Evolutionary conservation across 2,888 invertebrate species (phyloP).

Genomic region (Caenorhabditis sp.): DNA sequence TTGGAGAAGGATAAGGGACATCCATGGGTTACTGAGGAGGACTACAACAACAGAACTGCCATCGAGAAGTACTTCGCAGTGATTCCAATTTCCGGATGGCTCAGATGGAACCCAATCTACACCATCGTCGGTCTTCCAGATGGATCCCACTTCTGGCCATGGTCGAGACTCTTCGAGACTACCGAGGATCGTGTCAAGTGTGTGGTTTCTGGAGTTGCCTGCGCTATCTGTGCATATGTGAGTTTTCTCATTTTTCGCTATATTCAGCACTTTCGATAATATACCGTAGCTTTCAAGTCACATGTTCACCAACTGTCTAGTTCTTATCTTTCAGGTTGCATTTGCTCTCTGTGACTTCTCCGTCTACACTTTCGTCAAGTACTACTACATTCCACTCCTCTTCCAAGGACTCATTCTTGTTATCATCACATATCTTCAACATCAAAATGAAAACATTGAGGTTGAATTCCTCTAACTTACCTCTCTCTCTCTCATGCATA

Average conservation of each 20-base stretch:
- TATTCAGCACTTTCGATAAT: not conserved
- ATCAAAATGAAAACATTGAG: slow-evolving; percentile 78
- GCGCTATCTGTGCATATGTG: slow-evolving; percentile 75
- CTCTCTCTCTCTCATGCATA: not conserved
- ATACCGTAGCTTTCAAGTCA: not conserved
- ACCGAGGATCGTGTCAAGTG: slow-evolving; percentile 80
- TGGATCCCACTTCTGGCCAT: slow-evolving; percentile 82
- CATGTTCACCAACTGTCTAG: not conserved
- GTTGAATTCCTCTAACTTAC: slow-evolving; percentile 50
- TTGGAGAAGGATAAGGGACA: slow-evolving; percentile 79
- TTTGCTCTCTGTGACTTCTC: slow-evolving; percentile 70
- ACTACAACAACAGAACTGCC: slow-evolving; percentile 67
- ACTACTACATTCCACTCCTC: slow-evolving; percentile 78
- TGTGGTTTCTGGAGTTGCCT: slow-evolving; percentile 74
- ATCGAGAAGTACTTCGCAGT: slow-evolving; percentile 75
- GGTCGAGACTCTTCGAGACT: slow-evolving; percentile 78
- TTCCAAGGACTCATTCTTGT: slow-evolving; percentile 79
- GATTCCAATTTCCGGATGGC: slow-evolving; percentile 80
- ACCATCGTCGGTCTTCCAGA: slow-evolving; percentile 82
- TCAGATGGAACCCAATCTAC: slow-evolving; percentile 82
- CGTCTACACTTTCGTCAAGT: slow-evolving; percentile 75
- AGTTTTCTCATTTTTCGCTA: slow-evolving; percentile 22
- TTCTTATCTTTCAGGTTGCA: slow-evolving; percentile 64
- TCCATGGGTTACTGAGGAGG: slow-evolving; percentile 78
- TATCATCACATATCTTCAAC: slow-evolving; percentile 80